These are phyloP conservation scores for Polypterus bichir DNA, from an alignment of 2,113 vertebrate genomes.

Conservation along the genomic window DNA sequence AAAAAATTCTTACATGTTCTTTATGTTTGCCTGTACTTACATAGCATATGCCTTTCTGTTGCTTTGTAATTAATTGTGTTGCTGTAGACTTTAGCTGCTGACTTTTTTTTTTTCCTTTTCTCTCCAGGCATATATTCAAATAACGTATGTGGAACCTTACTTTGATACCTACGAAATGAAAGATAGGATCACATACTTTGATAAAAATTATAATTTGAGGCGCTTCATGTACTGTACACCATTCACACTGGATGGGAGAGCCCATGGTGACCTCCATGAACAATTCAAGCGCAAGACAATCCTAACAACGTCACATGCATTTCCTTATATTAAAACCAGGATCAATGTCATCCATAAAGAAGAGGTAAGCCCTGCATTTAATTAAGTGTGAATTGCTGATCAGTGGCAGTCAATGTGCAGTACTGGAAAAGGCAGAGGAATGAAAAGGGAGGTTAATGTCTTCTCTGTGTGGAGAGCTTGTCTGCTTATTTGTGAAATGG, in stretches of 20 bases:
- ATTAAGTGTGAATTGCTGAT: too few species aligned
- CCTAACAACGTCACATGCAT: slow-evolving; percentile 89
- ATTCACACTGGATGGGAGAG: slow-evolving; percentile 89
- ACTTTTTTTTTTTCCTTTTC: not conserved
- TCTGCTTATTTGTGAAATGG: too few species aligned
- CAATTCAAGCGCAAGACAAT: slow-evolving; percentile 96
- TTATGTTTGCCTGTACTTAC: too few species aligned
- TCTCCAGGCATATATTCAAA: slow-evolving; percentile 85
- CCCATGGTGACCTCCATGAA: slow-evolving; percentile 90
- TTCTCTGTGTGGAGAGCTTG: too few species aligned
- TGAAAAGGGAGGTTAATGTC: too few species aligned
- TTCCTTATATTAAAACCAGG: slow-evolving; percentile 96
- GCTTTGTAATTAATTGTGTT: not conserved
- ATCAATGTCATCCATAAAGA: slow-evolving; percentile 97
- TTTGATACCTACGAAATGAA: slow-evolving; percentile 98
- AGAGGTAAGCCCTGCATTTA: slow-evolving; percentile 55
- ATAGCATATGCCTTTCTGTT: too few species aligned
- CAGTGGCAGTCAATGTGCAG: not conserved
- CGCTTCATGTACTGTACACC: slow-evolving; percentile 97
- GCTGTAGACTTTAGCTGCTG: not conserved
- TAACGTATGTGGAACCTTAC: slow-evolving; percentile 93
- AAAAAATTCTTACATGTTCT: too few species aligned
- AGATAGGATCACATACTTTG: slow-evolving; percentile 95
- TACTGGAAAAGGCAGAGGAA: not conserved
- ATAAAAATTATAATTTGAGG: slow-evolving; percentile 95